phyloP scores from a whole-genome alignment of 2,113 vertebrate genomes.

The Platanista minor region DNA sequence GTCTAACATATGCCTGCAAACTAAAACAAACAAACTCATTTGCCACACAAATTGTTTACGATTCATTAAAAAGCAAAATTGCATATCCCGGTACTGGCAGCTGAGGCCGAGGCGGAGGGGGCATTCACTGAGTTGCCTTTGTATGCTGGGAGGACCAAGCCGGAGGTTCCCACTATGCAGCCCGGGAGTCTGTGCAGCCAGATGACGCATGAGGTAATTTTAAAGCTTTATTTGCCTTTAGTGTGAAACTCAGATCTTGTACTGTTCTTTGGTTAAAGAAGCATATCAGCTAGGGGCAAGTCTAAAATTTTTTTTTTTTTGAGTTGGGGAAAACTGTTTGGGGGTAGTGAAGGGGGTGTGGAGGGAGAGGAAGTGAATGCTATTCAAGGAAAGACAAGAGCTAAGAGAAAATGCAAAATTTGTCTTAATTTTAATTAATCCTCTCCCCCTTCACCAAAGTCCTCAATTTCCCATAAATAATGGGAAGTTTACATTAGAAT shows the following conservation, averaged over 20 bases:
- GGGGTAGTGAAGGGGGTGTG: neutral
- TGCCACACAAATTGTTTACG: constrained; percentile 88
- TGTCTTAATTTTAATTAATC: constrained; percentile 50
- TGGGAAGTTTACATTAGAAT: constrained; percentile 74
- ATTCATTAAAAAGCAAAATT: constrained; percentile 90
- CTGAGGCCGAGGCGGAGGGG: constrained; percentile 84
- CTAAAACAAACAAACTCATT: constrained; percentile 85
- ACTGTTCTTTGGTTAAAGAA: constrained; percentile 75
- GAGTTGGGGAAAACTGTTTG: neutral
- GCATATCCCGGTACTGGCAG: constrained; percentile 84
- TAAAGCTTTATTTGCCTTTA: constrained; percentile 86
- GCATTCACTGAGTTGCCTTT: constrained; percentile 85
- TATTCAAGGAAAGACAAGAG: constrained; percentile 14
- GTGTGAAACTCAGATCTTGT: constrained; percentile 79
- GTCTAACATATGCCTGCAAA: constrained; percentile 78
- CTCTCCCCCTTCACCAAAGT: constrained; percentile 48
- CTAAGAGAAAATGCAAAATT: constrained; percentile 14
- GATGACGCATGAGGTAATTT: constrained; percentile 87
- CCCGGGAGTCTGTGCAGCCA: constrained; percentile 80
- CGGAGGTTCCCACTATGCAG: constrained; percentile 83
- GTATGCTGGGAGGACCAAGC: constrained; percentile 84
- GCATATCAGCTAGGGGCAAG: neutral
- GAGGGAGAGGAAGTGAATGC: neutral
- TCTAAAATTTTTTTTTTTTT: neutral
- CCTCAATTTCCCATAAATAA: constrained; percentile 76